Conservation (phyloP, 2,888 invertebrate species). For the Graphium colonna region DNA sequence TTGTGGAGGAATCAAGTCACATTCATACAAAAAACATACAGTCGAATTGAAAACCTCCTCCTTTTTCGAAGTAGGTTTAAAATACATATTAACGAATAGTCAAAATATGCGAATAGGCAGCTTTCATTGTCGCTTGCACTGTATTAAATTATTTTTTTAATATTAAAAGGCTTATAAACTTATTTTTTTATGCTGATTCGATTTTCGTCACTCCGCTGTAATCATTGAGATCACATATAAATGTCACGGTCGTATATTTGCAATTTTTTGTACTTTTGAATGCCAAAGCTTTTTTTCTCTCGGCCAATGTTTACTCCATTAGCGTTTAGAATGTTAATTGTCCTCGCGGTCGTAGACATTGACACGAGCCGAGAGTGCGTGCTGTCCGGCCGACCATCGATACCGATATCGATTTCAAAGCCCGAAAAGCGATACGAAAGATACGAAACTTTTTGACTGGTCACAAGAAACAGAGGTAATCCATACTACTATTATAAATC, state of each 20-base stretch:
- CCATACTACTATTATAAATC: no score
- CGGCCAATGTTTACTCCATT: slow-evolving; percentile 17
- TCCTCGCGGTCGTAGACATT: slow-evolving; percentile 1
- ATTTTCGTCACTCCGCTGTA: slow-evolving; percentile 26
- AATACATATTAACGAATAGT: no score
- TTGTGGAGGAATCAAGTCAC: no score
- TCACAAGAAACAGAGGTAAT: no score
- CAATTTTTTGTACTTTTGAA: slow-evolving; percentile 32
- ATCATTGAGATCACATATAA: slow-evolving; percentile 31
- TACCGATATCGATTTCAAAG: no score
- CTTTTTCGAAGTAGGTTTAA: no score
- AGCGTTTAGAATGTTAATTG: slow-evolving; percentile 14
- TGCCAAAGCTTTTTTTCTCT: slow-evolving; percentile 28
- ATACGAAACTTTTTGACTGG: no score
- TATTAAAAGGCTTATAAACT: slow-evolving; percentile 4
- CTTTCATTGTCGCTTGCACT: not conserved
- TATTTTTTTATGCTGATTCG: slow-evolving; percentile 22
- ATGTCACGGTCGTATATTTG: slow-evolving; percentile 42
- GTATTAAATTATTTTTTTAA: not conserved
- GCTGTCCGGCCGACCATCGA: no score
- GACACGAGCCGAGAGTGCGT: no score
- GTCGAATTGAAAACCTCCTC: no score
- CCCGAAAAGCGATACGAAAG: no score
- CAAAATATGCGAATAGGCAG: not conserved
- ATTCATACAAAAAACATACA: no score